Percentiles rank a stretch among this genome's conserved stretches.
Evolutionary conservation across 2,113 vertebrate genomes (phyloP).

Genomic region (Scytalopus superciliaris): DNA sequence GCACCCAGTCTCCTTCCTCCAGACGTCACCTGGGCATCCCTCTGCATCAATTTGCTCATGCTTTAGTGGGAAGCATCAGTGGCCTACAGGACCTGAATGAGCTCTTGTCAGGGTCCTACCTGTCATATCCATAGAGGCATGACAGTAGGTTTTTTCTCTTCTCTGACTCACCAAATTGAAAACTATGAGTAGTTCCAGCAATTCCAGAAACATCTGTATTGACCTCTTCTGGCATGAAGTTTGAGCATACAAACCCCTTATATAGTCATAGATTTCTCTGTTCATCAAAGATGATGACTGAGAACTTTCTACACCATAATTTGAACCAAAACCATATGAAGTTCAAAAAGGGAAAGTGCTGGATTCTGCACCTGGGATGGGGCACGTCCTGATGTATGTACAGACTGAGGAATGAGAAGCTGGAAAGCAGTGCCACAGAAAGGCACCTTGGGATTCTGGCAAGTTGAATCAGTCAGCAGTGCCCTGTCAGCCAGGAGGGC

Average conservation of each 20-base stretch:
- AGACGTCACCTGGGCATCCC: not conserved
- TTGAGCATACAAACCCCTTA: not conserved
- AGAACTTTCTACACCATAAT: not conserved
- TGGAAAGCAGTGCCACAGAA: not conserved
- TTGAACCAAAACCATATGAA: not conserved
- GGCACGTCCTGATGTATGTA: not conserved
- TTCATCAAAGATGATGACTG: accelerated
- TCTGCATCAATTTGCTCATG: not conserved
- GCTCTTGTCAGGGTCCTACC: not conserved
- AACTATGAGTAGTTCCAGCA: not conserved
- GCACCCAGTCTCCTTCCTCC: not conserved
- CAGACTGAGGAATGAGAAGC: not conserved
- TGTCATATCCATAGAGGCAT: not conserved
- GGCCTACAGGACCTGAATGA: not conserved
- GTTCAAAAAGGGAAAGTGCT: not conserved
- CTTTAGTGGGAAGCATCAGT: not conserved
- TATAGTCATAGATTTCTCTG: not conserved
- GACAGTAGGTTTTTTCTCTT: not conserved
- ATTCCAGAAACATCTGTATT: not conserved
- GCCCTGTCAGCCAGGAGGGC: not conserved
- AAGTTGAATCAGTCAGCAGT: not conserved
- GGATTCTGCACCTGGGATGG: not conserved
- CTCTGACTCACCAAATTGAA: not conserved
- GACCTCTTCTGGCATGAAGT: not conserved
- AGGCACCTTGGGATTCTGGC: not conserved